phyloP scores from a whole-genome alignment of 2,888 invertebrate genomes.

The Dynastes tityus region DNA sequence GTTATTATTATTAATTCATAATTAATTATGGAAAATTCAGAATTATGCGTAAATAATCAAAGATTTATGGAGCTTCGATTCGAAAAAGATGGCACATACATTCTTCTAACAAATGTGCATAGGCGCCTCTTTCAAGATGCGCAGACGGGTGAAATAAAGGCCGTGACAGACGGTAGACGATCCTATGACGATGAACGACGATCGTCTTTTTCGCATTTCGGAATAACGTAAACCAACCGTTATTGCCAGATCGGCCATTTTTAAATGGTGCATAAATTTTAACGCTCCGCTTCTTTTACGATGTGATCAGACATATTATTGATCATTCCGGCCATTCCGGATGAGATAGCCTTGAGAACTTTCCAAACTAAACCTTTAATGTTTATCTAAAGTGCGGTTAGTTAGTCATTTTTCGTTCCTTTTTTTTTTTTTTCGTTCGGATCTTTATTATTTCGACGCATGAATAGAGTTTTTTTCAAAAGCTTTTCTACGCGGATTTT shows the following conservation, averaged over 20 bases:
- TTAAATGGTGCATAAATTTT: constrained; percentile 36
- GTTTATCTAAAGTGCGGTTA: constrained; percentile 17
- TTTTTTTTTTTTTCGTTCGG: too few species aligned
- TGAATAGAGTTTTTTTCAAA: too few species aligned
- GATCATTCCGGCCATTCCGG: constrained; percentile 20
- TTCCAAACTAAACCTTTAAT: constrained; percentile 19
- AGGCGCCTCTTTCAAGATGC: background rate
- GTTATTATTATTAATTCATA: too few species aligned
- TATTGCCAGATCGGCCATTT: constrained; percentile 4
- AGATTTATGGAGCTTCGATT: too few species aligned
- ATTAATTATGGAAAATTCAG: too few species aligned
- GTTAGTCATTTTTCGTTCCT: constrained; percentile 4
- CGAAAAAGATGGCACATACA: too few species aligned
- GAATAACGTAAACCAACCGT: constrained; percentile 13
- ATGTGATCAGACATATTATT: constrained; percentile 19
- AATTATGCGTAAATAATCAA: too few species aligned
- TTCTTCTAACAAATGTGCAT: background rate
- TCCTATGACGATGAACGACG: background rate
- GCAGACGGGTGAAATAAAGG: background rate
- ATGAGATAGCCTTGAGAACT: constrained; percentile 14
- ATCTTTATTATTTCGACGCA: too few species aligned
- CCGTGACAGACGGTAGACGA: background rate
- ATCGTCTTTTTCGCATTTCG: constrained; percentile 12
- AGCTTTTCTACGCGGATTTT: too few species aligned
- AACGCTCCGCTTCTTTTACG: constrained; percentile 17